Percentiles rank a stretch among this genome's conserved stretches.
phyloP scores from a whole-genome alignment of 2,113 vertebrate species.

The Ageneiosus marmoratus region DNA sequence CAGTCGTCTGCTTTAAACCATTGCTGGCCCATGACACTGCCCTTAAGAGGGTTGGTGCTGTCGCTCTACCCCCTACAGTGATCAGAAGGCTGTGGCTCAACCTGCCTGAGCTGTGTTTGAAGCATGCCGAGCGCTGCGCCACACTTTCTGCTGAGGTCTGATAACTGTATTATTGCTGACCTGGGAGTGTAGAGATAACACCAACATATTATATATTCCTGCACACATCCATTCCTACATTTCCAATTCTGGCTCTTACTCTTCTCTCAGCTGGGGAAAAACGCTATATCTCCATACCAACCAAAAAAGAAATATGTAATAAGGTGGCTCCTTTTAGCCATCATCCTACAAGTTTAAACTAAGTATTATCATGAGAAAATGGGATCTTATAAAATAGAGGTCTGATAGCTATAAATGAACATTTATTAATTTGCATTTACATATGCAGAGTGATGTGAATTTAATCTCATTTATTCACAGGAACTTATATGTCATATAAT shows the following conservation, averaged over 20 bases:
- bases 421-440: neutral
- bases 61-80: constrained; percentile 13
- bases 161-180: constrained; percentile 52
- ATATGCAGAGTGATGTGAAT: neutral
- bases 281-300: neutral
- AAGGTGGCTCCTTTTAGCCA: neutral
- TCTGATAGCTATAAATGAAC: neutral
- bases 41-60: neutral
- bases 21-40: neutral
- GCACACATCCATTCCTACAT: neutral
- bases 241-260: neutral
- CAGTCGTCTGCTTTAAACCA: neutral
- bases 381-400: neutral
- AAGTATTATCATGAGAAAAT: too few relatives aligned
- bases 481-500: neutral
- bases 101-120: constrained; percentile 33
- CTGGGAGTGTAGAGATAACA: constrained; percentile 42
- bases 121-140: neutral
- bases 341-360: too few relatives aligned
- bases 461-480: neutral
- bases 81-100: constrained; percentile 30
- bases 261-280: neutral
- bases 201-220: neutral
- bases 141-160: constrained; percentile 46
- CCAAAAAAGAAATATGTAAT: neutral